Conservation (phyloP, 2,888 invertebrate species). For the Nyleta sp. region DNA sequence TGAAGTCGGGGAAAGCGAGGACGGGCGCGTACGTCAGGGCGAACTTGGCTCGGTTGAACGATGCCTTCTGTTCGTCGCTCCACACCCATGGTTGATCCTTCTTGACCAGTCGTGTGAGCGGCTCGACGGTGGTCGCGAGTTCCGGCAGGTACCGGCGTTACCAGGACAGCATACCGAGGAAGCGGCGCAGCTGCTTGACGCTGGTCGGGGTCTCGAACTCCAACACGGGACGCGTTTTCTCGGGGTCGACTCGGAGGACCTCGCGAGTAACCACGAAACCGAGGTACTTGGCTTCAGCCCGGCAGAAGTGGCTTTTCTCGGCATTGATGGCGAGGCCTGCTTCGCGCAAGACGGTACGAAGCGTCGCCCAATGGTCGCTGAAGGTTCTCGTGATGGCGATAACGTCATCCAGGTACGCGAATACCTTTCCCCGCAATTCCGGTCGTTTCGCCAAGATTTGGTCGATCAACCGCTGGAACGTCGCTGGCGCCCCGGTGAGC, state of each 20-base stretch:
- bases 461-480: too few relatives aligned
- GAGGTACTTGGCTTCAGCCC: not conserved
- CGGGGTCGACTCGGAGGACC: too few relatives aligned
- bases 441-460: not conserved
- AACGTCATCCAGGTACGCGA: too few relatives aligned
- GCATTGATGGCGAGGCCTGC: too few relatives aligned
- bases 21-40: not conserved
- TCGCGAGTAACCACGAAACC: not conserved
- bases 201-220: not conserved
- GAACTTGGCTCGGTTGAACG: not conserved
- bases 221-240: too few relatives aligned
- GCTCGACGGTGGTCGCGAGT: too few relatives aligned
- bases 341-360: too few relatives aligned
- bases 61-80: too few relatives aligned
- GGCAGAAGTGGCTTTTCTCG: too few relatives aligned
- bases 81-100: not conserved
- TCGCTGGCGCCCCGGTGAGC: too few relatives aligned
- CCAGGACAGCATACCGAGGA: conserved; percentile 7
- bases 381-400: not conserved
- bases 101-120: not conserved
- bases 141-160: too few relatives aligned
- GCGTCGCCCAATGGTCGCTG: not conserved
- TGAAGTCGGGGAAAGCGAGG: conserved; percentile 6
- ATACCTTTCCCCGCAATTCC: not conserved
- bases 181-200: not conserved